Conservation (phyloP, 1,140 invertebrate species). For the Diuraphis noxia region DNA sequence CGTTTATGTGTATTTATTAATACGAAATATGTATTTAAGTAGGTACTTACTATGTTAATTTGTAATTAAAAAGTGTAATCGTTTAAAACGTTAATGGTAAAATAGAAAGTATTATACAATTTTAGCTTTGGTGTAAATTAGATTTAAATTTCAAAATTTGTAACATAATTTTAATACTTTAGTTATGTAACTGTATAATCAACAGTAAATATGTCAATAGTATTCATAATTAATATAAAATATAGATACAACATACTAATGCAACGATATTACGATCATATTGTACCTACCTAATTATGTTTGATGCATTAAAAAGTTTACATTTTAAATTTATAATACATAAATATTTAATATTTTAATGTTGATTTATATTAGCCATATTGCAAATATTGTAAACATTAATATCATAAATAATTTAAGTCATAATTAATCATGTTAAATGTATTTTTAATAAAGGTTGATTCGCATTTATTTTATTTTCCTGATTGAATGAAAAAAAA, state of each 20-base stretch:
- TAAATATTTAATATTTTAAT: not conserved
- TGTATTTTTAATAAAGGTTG: no score
- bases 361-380: not conserved
- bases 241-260: not conserved
- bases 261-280: not conserved
- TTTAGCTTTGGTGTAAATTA: slow-evolving; percentile 1
- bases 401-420: no score
- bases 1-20: not conserved
- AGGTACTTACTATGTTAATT: not conserved
- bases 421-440: no score
- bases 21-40: not conserved
- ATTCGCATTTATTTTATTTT: no score
- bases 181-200: not conserved
- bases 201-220: not conserved
- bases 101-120: not conserved
- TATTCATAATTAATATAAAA: not conserved
- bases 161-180: not conserved
- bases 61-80: not conserved
- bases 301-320: not conserved
- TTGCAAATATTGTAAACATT: not conserved
- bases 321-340: not conserved
- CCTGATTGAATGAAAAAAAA: no score
- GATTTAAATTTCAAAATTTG: not conserved
- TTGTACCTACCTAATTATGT: not conserved
- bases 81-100: not conserved